These are phyloP conservation scores for Fringilla coelebs DNA, from an alignment of 2,797 vertebrate species.

Conservation along the genomic window DNA sequence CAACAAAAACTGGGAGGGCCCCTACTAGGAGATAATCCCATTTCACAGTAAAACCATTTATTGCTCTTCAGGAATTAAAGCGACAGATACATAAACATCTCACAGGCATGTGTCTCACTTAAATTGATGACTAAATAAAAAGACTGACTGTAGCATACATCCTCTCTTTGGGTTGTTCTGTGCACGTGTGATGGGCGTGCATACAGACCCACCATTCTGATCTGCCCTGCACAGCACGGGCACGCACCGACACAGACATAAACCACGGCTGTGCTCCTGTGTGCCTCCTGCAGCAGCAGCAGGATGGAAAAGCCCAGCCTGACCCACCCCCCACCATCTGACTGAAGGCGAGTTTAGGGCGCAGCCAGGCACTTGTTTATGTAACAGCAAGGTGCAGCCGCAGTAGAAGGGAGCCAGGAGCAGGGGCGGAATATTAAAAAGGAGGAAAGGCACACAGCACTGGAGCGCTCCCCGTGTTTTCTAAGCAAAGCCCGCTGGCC, in stretches of 20 bases:
- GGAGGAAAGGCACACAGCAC: neutral
- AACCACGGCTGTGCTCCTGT: neutral
- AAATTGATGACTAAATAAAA: neutral
- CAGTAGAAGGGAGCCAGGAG: neutral
- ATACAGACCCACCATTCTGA: fast-evolving
- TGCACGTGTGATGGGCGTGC: fast-evolving
- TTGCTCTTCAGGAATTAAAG: neutral
- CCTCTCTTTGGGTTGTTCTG: fast-evolving
- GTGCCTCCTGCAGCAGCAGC: neutral
- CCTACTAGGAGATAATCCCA: neutral
- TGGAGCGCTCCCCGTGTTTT: neutral
- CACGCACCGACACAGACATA: fast-evolving
- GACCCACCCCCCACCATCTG: neutral
- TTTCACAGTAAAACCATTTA: neutral
- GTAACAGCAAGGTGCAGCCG: neutral
- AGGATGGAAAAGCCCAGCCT: neutral
- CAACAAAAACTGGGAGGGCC: neutral
- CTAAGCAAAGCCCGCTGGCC: neutral
- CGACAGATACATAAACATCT: neutral
- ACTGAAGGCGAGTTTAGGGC: neutral
- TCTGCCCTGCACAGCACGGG: neutral
- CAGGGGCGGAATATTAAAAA: neutral
- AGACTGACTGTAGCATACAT: fast-evolving
- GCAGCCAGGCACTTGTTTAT: slow-evolving; percentile 38
- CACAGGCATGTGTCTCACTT: fast-evolving